Base-by-base conservation (phyloP, 1,140 invertebrate genomes). In the Zaprionus kolodkinae region DNA sequence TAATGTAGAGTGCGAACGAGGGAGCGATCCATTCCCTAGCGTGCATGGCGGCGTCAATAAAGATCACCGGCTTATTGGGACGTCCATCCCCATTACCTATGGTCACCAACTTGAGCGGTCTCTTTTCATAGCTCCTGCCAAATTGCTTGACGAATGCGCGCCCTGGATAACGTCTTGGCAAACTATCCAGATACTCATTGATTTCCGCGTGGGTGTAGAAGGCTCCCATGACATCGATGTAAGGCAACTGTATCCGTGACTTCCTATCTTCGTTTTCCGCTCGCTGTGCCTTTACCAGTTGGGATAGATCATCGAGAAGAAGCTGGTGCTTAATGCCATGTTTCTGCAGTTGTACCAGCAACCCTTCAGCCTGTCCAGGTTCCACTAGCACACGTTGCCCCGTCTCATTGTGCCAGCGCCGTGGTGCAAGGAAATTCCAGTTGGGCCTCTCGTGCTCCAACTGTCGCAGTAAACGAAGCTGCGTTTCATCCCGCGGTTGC, bases 11-110 rank as follows among this genome's bases (percentile, higher is more conserved):
- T 13, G 94, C 94, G 0, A 94, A 93, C 0, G 95, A 94, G 2
- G 95, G 94, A 0, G 95, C 94, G 27, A 96, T 94, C 96, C 96
- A 96, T 93, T 96, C 96, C 57, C 96, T 91, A 0, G 95, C 95
- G 91, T 96, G 95, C 4, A 94, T 93, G n/a, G 93, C 93, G 15
- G 93, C 94, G 74, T 95, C 94, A 9, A 94, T 93, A 2, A 95
- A 84, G 57, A 94, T 94, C 6, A 94, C 93, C 0, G 93, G 93
- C 70, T 95, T 95, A 15, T 87, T 80, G 1, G 79, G 10, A 1
- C 69, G 65, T 5, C 89, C 77, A 72, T 91, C 86, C 6, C 89
- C 81, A 48, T 88, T 91, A 30, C 93, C 94, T 45, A 95, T 94
- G 36, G 93, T 94, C 50, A 95, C 55, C 21, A 93, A 92, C 59